phyloP scores from a whole-genome alignment of 1,140 invertebrate species.

The Whitmania pigra region DNA sequence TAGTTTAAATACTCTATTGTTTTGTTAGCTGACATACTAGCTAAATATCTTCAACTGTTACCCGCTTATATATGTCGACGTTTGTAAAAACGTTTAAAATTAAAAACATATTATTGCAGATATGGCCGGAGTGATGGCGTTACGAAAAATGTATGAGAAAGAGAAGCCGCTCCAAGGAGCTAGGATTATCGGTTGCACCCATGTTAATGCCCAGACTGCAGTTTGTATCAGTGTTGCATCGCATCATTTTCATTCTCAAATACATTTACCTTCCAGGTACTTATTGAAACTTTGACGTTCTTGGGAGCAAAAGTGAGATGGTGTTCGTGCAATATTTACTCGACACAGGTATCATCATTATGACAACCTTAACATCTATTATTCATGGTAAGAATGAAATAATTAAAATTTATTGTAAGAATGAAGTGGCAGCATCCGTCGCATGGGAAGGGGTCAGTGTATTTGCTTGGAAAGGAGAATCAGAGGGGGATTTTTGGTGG shows the following conservation, averaged over 20 bases:
- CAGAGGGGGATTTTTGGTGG: conserved; percentile 98
- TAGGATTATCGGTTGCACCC: conserved; percentile 90
- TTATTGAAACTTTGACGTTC: conserved; percentile 80
- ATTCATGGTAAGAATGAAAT: no score
- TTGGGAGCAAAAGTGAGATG: conserved; percentile 80
- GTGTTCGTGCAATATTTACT: conserved; percentile 96
- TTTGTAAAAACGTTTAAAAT: conserved; percentile 13
- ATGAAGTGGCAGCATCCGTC: conserved; percentile 90
- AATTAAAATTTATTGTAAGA: conserved; percentile 45
- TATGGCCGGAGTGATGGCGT: conserved; percentile 91
- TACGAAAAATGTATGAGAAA: conserved; percentile 72
- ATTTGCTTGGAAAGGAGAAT: conserved; percentile 89
- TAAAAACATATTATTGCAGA: conserved; percentile 47
- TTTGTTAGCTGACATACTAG: no score
- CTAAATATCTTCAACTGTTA: no score
- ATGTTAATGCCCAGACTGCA: conserved; percentile 94
- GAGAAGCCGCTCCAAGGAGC: conserved; percentile 88
- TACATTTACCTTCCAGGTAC: conserved; percentile 41
- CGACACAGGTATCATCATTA: conserved; percentile 59
- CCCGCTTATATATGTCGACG: background rate
- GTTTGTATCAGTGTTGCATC: conserved; percentile 46
- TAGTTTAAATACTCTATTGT: no score
- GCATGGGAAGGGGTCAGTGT: conserved; percentile 75
- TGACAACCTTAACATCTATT: no score
- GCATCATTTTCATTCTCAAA: conserved; percentile 10